These are phyloP conservation scores for Parus major DNA, from an alignment of 2,113 vertebrate genomes.

Conservation along the genomic window DNA sequence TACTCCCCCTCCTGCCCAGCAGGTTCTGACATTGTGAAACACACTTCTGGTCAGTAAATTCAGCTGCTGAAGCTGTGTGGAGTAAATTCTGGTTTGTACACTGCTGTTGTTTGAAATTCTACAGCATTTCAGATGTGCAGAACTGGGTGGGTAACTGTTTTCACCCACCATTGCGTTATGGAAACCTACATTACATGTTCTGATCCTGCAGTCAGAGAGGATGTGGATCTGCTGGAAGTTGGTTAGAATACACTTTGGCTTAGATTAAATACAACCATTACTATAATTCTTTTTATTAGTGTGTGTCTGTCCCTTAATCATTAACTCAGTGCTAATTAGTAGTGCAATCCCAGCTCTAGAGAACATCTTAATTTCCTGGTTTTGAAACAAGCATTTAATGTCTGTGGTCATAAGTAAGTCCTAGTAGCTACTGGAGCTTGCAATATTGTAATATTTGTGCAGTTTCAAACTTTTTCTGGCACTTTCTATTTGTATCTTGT, in stretches of 20 bases:
- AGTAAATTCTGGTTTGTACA: not conserved
- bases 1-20: not conserved
- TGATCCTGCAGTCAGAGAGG: not conserved
- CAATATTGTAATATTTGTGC: not conserved
- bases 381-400: not conserved
- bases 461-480: not conserved
- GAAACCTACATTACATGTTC: not conserved
- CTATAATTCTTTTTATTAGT: not conserved
- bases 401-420: not conserved
- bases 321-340: not conserved
- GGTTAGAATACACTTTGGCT: not conserved
- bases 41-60: accelerated
- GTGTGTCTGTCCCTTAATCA: not conserved
- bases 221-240: not conserved
- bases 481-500: not conserved
- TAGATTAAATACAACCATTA: not conserved
- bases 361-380: not conserved
- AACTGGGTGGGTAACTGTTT: not conserved
- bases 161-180: accelerated
- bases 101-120: not conserved
- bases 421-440: not conserved
- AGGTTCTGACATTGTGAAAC: not conserved
- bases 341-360: not conserved
- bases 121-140: not conserved
- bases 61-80: not conserved